These are phyloP conservation scores for Noctilio leporinus DNA, from an alignment of 2,113 vertebrate genomes.

Conservation along the genomic window DNA sequence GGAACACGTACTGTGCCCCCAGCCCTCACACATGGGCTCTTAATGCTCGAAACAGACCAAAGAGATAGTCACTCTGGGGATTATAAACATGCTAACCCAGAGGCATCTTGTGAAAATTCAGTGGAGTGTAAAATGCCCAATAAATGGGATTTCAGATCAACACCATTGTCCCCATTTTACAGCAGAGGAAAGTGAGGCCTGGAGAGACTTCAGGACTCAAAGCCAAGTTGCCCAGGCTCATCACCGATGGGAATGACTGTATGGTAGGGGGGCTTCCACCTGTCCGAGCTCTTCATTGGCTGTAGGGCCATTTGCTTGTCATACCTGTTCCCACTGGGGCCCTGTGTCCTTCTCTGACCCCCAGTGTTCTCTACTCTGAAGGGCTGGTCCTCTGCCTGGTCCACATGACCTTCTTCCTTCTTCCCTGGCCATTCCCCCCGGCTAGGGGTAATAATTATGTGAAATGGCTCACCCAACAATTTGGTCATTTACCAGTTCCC, in stretches of 20 bases:
- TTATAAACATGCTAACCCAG: background rate
- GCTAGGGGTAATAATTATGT: background rate
- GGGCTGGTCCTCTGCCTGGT: accelerated
- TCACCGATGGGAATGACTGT: accelerated
- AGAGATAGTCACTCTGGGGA: background rate
- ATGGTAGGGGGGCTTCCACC: accelerated
- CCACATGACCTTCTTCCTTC: background rate
- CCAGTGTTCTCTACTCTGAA: background rate
- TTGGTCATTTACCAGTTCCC: background rate
- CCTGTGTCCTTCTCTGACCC: background rate
- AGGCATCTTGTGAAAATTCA: background rate
- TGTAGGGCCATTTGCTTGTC: accelerated
- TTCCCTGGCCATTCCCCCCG: background rate
- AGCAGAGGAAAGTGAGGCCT: background rate
- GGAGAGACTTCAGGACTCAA: background rate
- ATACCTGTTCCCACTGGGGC: background rate
- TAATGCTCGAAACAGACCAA: background rate
- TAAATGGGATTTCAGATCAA: background rate
- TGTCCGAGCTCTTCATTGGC: background rate
- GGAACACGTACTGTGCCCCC: background rate
- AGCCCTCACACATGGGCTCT: background rate
- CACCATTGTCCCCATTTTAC: accelerated
- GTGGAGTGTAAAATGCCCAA: background rate
- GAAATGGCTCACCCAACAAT: background rate
- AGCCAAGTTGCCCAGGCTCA: background rate